These are phyloP conservation scores for Percopsis transmontana DNA, from an alignment of 2,113 vertebrate species.

Conservation along the genomic window DNA sequence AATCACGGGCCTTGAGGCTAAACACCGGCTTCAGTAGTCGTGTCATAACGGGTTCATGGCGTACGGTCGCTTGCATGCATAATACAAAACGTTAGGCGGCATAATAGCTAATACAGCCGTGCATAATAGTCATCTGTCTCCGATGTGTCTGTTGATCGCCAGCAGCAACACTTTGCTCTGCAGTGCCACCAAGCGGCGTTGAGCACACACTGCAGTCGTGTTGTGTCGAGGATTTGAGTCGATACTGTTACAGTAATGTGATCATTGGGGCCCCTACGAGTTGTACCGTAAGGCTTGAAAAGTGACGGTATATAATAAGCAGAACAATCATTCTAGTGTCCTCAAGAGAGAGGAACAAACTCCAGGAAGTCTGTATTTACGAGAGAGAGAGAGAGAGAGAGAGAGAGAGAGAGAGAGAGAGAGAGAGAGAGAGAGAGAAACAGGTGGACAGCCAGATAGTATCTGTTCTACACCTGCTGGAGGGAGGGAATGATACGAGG, in stretches of 20 bases:
- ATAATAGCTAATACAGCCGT: conserved; percentile 52
- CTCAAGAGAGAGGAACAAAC: conserved; percentile 14
- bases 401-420: conserved; percentile 20
- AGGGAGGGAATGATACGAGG: conserved; percentile 49
- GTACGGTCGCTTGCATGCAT: conserved; percentile 11
- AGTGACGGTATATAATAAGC: conserved; percentile 29
- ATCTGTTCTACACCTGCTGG: conserved; percentile 62
- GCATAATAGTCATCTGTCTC: conserved; percentile 44
- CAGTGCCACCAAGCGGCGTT: conserved; percentile 66
- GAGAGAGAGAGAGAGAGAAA: conserved; percentile 33
- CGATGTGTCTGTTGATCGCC: conserved; percentile 56
- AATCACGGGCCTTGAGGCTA: conserved; percentile 32
- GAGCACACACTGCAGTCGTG: conserved; percentile 53
- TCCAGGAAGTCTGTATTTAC: conserved; percentile 14
- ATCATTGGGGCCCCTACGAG: background rate
- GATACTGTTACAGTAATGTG: background rate
- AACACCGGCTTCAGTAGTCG: conserved; percentile 24
- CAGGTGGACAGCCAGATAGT: conserved; percentile 60
- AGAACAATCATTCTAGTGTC: conserved; percentile 12
- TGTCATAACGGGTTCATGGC: conserved; percentile 51
- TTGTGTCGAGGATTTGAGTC: background rate
- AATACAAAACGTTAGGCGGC: conserved; percentile 34
- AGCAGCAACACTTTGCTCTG: conserved; percentile 60
- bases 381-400: background rate
- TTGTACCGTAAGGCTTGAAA: background rate